Conservation (phyloP, 2,888 invertebrate genomes). For the Ennomos quercinarius region DNA sequence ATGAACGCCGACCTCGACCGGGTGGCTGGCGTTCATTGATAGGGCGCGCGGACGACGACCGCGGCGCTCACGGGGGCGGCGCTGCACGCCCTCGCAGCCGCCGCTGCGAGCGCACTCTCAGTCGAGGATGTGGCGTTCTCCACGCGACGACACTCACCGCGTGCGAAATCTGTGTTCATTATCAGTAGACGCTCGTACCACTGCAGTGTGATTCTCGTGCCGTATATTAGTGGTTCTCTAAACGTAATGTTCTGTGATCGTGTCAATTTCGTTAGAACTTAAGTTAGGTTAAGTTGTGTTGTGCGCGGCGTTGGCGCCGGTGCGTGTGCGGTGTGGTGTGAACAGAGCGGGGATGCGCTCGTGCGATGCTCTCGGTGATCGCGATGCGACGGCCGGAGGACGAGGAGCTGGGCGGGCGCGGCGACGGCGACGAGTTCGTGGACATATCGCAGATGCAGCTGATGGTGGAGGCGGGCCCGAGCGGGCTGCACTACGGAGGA, state of each 20-base stretch:
- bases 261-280: conserved; percentile 73
- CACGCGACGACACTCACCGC: conserved; percentile 76
- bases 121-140: conserved; percentile 84
- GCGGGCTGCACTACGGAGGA: conserved; percentile 79
- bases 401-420: conserved; percentile 83
- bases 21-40: conserved; percentile 79
- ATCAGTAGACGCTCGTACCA: conserved; percentile 71
- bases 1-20: conserved; percentile 82
- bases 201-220: conserved; percentile 64
- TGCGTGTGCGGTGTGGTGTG: conserved; percentile 64
- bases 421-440: conserved; percentile 90
- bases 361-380: conserved; percentile 87
- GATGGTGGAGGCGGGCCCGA: conserved; percentile 87
- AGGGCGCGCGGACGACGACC: conserved; percentile 80
- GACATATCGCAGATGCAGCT: conserved; percentile 94
- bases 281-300: conserved; percentile 59
- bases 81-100: conserved; percentile 72
- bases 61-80: conserved; percentile 76
- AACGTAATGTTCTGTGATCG: conserved; percentile 79
- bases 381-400: conserved; percentile 92
- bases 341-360: conserved; percentile 78
- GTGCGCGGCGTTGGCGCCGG: conserved; percentile 50
- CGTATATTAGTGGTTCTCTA: conserved; percentile 63
- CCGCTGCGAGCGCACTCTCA: conserved; percentile 80
- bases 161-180: conserved; percentile 83